Evolutionary conservation across 2,888 invertebrate genomes (phyloP).

Genomic region (Drosophila melanocephala): DNA sequence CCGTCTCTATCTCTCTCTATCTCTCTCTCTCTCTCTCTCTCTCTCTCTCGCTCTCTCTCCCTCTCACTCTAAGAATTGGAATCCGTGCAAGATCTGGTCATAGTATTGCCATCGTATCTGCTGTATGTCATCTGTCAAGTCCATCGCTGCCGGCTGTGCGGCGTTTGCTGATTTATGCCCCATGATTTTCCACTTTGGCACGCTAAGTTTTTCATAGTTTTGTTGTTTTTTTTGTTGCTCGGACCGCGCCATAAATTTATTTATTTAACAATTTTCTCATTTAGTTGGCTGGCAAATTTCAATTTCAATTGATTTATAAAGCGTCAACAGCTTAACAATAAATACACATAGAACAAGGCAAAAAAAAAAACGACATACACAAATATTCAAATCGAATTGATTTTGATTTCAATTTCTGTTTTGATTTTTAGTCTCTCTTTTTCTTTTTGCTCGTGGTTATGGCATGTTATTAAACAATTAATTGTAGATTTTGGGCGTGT

Average conservation of each 20-base stretch:
- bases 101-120: constrained; percentile 70
- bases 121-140: constrained; percentile 77
- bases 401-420: constrained; percentile 43
- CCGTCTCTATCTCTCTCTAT: constrained; percentile 1
- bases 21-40: neutral
- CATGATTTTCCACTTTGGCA: constrained; percentile 80
- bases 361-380: constrained; percentile 7
- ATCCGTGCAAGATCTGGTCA: constrained; percentile 20
- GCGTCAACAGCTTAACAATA: constrained; percentile 70
- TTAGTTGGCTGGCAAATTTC: constrained; percentile 64
- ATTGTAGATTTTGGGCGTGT: constrained; percentile 64
- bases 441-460: constrained; percentile 21
- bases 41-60: neutral
- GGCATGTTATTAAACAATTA: constrained; percentile 77
- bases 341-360: constrained; percentile 15
- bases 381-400: constrained; percentile 58
- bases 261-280: constrained; percentile 63
- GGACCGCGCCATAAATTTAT: constrained; percentile 64
- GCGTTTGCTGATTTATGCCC: constrained; percentile 72
- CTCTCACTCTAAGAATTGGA: constrained; percentile 10
- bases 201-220: constrained; percentile 66
- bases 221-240: constrained; percentile 23
- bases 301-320: constrained; percentile 78
- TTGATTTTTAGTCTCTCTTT: constrained; percentile 20
- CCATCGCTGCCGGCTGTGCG: constrained; percentile 70